Percentiles rank a stretch among this genome's conserved stretches.
These are phyloP conservation scores for Hemibagrus guttatus DNA, from an alignment of 2,797 vertebrate species.

Conservation along the genomic window DNA sequence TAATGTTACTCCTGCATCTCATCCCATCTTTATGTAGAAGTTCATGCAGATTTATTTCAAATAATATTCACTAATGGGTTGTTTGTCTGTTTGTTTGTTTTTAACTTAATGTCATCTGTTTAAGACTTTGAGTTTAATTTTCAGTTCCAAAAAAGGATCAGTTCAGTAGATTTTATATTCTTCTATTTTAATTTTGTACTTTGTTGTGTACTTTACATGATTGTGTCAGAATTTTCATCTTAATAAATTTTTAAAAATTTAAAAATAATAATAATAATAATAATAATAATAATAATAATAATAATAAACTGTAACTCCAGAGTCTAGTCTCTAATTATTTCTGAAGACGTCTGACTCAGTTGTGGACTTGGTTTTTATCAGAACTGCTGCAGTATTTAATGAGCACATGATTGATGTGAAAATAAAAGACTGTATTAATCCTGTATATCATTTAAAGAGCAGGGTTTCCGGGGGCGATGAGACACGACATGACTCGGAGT, in stretches of 20 bases:
- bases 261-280: neutral
- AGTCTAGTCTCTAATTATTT: neutral
- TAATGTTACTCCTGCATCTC: neutral
- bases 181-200: neutral
- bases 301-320: neutral
- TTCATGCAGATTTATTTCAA: neutral
- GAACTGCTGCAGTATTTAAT: neutral
- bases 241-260: neutral
- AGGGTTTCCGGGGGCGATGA: neutral
- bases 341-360: neutral
- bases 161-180: neutral
- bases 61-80: too few species aligned
- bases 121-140: neutral
- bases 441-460: neutral
- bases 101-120: neutral
- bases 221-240: too few species aligned
- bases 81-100: neutral
- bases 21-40: neutral
- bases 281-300: constrained; percentile 1
- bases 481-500: neutral
- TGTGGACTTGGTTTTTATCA: neutral
- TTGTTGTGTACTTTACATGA: neutral
- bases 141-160: too few species aligned
- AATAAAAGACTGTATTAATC: neutral
- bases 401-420: neutral